Evolutionary conservation across 2,888 invertebrate species (phyloP), one percentile per base, ranked within the genome.

Genomic region (Sminthurinus aureus): DNA sequence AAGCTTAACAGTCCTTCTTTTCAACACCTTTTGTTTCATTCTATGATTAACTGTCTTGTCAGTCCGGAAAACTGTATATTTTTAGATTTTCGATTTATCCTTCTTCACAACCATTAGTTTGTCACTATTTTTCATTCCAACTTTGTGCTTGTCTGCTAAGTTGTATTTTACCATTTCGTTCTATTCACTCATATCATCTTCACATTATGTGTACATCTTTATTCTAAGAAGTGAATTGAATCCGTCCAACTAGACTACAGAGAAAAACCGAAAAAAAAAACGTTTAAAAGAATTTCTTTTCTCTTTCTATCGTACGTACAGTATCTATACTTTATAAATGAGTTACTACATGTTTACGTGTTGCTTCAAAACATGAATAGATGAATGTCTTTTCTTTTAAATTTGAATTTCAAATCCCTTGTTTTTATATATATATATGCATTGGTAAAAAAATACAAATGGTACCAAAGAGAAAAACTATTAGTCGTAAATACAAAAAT

Each of bases 21-120:
- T 82, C 77, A 76, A 77, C 76, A 69, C 82, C 82, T 82, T 76
- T 82, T 82, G 82, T 82, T 82, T 82, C 82, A 77, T 82, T 77
- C 20, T 4, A 52, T 76, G 82, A 82, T 82, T 76, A 82, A 82
- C 66, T 82, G 50, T 67, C 69, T 51, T 76, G 78, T 69, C 76
- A 82, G 24, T 66, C 38, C 6, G 3, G 82, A 26, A 82, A 64
- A 66, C 50, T 52, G 76, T 51, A 52, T 80, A 82, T 82, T 82
- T 82, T 82, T 82, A 82, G 82, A 82, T 77, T 66, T 75, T 75
- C 82, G 66, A 75, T 82, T 82, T 76, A 82, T 82, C 82, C 75
- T 82, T 77, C 77, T 73, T 80, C 80, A 24, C 80, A 20, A 80
- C 71, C 80, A 80, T 80, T 80, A 80, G 71, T 80, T 58, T 73